Evolutionary conservation across 1,140 invertebrate genomes (phyloP).

Genomic region (Cherax destructor): DNA sequence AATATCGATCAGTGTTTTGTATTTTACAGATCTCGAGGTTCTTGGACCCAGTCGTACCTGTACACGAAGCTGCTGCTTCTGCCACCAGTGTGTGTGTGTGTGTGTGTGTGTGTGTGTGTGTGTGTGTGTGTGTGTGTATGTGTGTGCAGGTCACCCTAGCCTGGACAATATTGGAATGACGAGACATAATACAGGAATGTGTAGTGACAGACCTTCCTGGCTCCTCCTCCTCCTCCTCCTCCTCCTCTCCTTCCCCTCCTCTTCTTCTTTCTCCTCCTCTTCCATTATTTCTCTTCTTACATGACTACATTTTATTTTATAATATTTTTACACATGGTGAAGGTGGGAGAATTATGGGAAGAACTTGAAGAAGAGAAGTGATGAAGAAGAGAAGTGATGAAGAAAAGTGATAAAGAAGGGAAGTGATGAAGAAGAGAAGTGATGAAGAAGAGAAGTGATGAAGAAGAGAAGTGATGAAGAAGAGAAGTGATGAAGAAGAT

Average conservation of each 20-base stretch:
- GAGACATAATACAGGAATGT: conserved; percentile 21
- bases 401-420: too few species aligned
- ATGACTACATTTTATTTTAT: background rate
- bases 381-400: background rate
- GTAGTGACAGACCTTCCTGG: background rate
- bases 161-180: conserved; percentile 1
- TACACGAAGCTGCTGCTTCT: too few species aligned
- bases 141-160: background rate
- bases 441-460: too few species aligned
- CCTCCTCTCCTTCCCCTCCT: background rate
- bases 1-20: too few species aligned
- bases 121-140: conserved; percentile 11
- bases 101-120: conserved; percentile 11
- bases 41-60: too few species aligned
- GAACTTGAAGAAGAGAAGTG: background rate
- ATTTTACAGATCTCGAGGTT: too few species aligned
- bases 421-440: too few species aligned
- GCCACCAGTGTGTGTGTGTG: background rate
- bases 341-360: background rate
- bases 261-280: background rate
- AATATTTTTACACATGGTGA: background rate
- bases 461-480: too few species aligned
- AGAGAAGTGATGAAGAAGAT: background rate
- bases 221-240: background rate
- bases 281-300: background rate